These are phyloP conservation scores for Drosophila quadrilineata DNA, from an alignment of 1,140 invertebrate genomes.

Conservation along the genomic window DNA sequence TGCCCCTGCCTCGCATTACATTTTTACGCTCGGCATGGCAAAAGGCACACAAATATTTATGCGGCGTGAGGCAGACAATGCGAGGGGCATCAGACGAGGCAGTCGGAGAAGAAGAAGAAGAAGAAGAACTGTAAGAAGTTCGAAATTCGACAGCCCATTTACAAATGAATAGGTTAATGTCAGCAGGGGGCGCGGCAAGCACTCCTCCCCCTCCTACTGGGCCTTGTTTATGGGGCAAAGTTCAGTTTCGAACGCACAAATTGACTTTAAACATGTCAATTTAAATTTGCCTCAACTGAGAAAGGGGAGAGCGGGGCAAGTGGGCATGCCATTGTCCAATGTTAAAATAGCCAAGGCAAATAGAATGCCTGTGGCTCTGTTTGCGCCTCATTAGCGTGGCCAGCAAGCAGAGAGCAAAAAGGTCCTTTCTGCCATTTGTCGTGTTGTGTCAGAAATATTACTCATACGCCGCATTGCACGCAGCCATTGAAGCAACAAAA, in stretches of 20 bases:
- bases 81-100: constrained; percentile 45
- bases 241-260: constrained; percentile 49
- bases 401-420: too few relatives aligned
- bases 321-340: not conserved
- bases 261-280: constrained; percentile 79
- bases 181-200: not conserved
- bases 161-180: constrained; percentile 80
- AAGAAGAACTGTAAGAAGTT: too few relatives aligned
- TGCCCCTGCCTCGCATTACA: constrained; percentile 24
- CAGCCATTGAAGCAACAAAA: constrained; percentile 73
- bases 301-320: not conserved
- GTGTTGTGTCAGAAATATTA: constrained; percentile 57
- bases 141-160: constrained; percentile 76
- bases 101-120: too few relatives aligned
- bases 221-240: constrained; percentile 62
- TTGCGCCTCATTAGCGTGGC: constrained; percentile 55
- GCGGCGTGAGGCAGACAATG: constrained; percentile 49
- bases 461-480: constrained; percentile 77
- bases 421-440: constrained; percentile 39
- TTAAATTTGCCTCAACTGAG: constrained; percentile 27
- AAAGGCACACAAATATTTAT: constrained; percentile 75
- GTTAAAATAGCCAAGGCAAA: constrained; percentile 8
- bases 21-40: constrained; percentile 68
- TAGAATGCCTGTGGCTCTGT: constrained; percentile 7
- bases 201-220: not conserved